Evolutionary conservation across 2,888 invertebrate species (phyloP).

Genomic region (Dioctria rufipes): DNA sequence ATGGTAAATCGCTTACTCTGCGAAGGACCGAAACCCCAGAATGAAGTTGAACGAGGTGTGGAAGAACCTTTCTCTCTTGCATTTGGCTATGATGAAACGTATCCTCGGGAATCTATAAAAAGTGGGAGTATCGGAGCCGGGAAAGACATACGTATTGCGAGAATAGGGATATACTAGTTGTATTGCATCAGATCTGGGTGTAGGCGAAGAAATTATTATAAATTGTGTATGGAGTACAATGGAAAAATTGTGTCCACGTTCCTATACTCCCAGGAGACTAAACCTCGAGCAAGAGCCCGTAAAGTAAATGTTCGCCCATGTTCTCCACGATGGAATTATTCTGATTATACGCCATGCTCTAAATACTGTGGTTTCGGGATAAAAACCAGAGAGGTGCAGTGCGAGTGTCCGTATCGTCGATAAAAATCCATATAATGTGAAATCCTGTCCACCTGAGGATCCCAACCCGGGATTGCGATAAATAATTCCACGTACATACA

Average conservation of each 20-base stretch:
- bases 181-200: slow-evolving; percentile 94
- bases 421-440: slow-evolving; percentile 88
- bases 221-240: slow-evolving; percentile 91
- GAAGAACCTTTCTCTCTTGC: slow-evolving; percentile 83
- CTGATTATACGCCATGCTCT: slow-evolving; percentile 90
- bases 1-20: slow-evolving; percentile 91
- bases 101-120: slow-evolving; percentile 72
- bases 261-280: slow-evolving; percentile 87
- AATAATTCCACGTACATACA: slow-evolving; percentile 88
- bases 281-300: slow-evolving; percentile 89
- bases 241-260: slow-evolving; percentile 89
- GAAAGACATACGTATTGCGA: slow-evolving; percentile 90
- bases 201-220: slow-evolving; percentile 88
- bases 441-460: slow-evolving; percentile 82
- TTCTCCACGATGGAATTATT: slow-evolving; percentile 94
- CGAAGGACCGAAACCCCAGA: slow-evolving; percentile 86
- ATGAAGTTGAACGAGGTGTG: slow-evolving; percentile 86
- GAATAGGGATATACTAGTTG: slow-evolving; percentile 93
- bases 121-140: slow-evolving; percentile 82
- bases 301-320: slow-evolving; percentile 97
- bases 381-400: slow-evolving; percentile 84
- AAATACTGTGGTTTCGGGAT: slow-evolving; percentile 96
- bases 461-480: slow-evolving; percentile 82
- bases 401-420: slow-evolving; percentile 80
- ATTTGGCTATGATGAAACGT: slow-evolving; percentile 71